Evolutionary conservation across 2,113 vertebrate genomes (phyloP).

Genomic region (Oriolus oriolus): DNA sequence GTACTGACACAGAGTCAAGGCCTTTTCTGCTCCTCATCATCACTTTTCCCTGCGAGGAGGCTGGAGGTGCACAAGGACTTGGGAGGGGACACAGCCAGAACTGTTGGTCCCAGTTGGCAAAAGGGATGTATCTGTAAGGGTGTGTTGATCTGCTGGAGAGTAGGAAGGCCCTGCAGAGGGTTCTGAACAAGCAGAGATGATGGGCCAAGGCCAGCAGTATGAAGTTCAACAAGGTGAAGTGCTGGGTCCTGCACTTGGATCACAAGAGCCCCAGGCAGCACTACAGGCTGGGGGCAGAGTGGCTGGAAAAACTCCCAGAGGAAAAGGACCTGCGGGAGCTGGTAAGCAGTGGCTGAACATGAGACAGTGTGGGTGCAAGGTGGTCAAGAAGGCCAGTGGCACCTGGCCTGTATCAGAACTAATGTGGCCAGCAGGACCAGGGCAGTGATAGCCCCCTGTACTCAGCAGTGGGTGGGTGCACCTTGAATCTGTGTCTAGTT

Average conservation of each 20-base stretch:
- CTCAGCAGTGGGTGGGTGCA: background rate
- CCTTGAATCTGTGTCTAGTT: background rate
- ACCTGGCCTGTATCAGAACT: background rate
- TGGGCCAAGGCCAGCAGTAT: background rate
- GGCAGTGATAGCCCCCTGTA: too few relatives aligned
- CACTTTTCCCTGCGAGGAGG: background rate
- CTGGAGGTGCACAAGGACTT: background rate
- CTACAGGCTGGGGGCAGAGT: background rate
- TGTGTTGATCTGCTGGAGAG: background rate
- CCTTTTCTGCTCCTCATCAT: background rate
- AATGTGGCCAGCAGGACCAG: background rate
- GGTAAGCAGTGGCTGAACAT: background rate
- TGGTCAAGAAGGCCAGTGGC: background rate
- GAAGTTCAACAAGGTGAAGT: background rate
- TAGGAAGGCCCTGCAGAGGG: background rate
- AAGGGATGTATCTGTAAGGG: background rate
- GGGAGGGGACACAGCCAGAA: background rate
- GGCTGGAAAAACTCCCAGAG: background rate
- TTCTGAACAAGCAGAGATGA: background rate
- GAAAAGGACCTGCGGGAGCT: background rate
- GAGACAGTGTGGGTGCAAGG: background rate
- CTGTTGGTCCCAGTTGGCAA: accelerated
- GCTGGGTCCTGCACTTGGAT: background rate
- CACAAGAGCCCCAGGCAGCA: background rate
- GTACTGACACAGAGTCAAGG: background rate